These are phyloP conservation scores for Oligia latruncula DNA, from an alignment of 2,888 invertebrate species.

Conservation along the genomic window DNA sequence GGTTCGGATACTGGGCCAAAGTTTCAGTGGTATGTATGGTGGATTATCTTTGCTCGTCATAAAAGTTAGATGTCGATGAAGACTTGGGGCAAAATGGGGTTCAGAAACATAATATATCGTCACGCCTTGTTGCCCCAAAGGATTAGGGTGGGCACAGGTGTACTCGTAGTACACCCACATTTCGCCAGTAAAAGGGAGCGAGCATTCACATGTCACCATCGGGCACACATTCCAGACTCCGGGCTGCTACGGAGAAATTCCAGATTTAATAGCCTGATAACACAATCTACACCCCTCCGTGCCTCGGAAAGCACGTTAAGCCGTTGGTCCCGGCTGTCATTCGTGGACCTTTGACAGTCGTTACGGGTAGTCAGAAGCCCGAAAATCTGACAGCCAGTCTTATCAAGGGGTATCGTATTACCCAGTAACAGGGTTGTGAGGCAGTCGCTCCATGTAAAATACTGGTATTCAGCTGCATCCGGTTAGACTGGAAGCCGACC, in stretches of 20 bases:
- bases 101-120: neutral
- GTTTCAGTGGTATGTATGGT: constrained; percentile 8
- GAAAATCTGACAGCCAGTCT: too few relatives aligned
- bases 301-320: too few relatives aligned
- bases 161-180: neutral
- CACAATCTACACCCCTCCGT: neutral
- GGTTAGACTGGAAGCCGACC: too few relatives aligned
- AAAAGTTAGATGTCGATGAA: constrained; percentile 2
- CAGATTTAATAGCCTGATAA: too few relatives aligned
- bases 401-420: too few relatives aligned
- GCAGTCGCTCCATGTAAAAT: too few relatives aligned
- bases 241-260: neutral
- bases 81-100: neutral
- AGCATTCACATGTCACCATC: neutral
- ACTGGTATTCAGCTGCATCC: too few relatives aligned
- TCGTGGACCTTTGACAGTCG: too few relatives aligned
- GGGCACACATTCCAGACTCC: neutral
- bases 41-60: constrained; percentile 12
- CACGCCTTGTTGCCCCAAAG: neutral
- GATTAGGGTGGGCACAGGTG: neutral
- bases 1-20: constrained; percentile 17
- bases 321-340: too few relatives aligned
- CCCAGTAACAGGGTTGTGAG: too few relatives aligned
- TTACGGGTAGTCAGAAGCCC: too few relatives aligned
- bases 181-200: neutral